Base-by-base conservation (phyloP, 1,140 invertebrate genomes). In the Vanessa atalanta region DNA sequence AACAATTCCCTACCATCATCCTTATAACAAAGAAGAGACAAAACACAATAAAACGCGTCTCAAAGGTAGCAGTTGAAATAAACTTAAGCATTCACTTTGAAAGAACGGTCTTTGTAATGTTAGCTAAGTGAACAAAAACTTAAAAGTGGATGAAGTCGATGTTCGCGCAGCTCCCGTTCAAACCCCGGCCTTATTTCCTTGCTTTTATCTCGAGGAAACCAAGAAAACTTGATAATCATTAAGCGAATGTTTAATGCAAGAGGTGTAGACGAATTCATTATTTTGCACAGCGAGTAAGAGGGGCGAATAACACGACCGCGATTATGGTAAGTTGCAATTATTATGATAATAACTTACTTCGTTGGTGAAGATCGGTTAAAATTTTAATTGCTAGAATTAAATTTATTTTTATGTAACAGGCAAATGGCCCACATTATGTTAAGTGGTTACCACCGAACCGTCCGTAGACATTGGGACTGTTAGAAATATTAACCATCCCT, bases 251-350 rank as follows among this genome's bases (percentile, higher is more conserved):
- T 79, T 78, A 78, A 79, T 83, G 71, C 79, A 80, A 63, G 60
- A 73, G 73, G 68, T 75, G 72, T 69, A 73, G 71, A 75, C 72
- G 81, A 80, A 80, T 82, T 85, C 81, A 85, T 85, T 83, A 85
- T 85, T 85, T 82, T 79, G 80, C 83, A 82, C 77, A 83, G 82
- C 80, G 70, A 72, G 65, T 47, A 37, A 15, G 23, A 61, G 16
- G 63, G 50, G 51, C 31, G 69, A 72, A 76, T 57, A 71, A 67
- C 64, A 47, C 48, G 16, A 37, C 31, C 63, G 50, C 43, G 50
- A n/a, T 61, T 69, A 43, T 26, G 26, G 64, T 48, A n/a, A 63
- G 47, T 61, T 31, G 53, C 69, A 70, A 64, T 76, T 67, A 76
- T 72, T 76, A 71, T 55, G 61, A 37, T 70, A 55, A 43, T 53